Conservation (phyloP, 2,888 invertebrate species). For the Lycia hirtaria region DNA sequence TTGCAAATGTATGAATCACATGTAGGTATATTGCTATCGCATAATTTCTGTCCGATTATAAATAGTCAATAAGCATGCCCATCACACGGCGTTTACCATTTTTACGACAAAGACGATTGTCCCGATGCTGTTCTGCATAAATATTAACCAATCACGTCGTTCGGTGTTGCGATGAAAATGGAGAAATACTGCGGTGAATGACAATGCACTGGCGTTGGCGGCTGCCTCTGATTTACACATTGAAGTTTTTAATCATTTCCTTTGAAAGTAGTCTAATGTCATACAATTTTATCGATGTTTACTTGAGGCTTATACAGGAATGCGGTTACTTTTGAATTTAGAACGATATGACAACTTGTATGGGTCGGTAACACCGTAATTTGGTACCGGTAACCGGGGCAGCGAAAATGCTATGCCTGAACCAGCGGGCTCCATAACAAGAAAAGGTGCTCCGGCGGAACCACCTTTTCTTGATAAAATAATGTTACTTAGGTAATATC, state of each 20-base stretch:
- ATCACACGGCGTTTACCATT: constrained; percentile 28
- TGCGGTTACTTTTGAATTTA: too few species aligned
- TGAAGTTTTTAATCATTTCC: constrained; percentile 16
- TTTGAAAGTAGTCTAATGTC: not conserved
- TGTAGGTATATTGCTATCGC: not conserved
- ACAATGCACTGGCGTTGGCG: constrained; percentile 4
- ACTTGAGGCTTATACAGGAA: not conserved
- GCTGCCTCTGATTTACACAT: constrained; percentile 4
- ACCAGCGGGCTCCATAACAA: too few species aligned
- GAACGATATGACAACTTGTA: too few species aligned
- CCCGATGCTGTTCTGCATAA: constrained; percentile 35
- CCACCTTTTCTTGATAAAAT: too few species aligned
- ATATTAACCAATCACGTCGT: constrained; percentile 36
- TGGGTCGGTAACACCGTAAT: too few species aligned
- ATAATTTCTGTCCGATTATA: constrained; percentile 1
- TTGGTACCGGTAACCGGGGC: too few species aligned
- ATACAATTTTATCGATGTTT: not conserved
- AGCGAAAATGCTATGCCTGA: too few species aligned
- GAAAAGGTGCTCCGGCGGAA: too few species aligned
- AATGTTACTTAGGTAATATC: too few species aligned
- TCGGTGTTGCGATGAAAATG: constrained; percentile 15
- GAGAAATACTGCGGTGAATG: constrained; percentile 18
- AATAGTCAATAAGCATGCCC: constrained; percentile 6
- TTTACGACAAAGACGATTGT: constrained; percentile 36
- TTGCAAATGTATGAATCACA: not conserved